Evolutionary conservation across 2,888 invertebrate species (phyloP).

Genomic region (Petrolisthes manimaculis): DNA sequence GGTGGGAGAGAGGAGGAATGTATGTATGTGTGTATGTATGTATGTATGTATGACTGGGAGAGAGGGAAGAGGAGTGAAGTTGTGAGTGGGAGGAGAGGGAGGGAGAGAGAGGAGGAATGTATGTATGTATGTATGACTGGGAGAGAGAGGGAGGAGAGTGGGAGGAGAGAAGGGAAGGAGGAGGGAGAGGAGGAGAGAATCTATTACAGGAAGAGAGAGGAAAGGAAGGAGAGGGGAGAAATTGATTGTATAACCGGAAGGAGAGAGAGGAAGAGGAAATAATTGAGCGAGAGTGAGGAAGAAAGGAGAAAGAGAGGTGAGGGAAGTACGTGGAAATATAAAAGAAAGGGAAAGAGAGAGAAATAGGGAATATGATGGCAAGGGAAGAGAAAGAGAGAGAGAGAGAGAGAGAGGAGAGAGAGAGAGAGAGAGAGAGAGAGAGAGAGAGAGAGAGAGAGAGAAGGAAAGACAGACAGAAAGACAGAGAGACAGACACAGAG

Average conservation of each 20-base stretch:
- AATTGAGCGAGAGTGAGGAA: not conserved
- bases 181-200: not conserved
- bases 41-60: not conserved
- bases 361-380: not conserved
- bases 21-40: not conserved
- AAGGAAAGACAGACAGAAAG: conserved; percentile 1
- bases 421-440: conserved; percentile 8
- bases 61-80: not conserved
- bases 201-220: not conserved
- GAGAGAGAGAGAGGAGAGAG: conserved; percentile 19
- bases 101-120: too few species aligned
- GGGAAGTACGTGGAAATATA: not conserved
- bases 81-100: too few species aligned
- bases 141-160: not conserved
- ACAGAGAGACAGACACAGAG: not conserved
- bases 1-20: not conserved
- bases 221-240: not conserved
- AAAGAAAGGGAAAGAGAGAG: not conserved
- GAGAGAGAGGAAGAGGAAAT: not conserved
- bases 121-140: not conserved
- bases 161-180: not conserved
- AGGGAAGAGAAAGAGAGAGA: conserved; percentile 11
- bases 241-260: not conserved
- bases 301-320: not conserved
- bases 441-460: not conserved